Base-by-base conservation (phyloP, 2,797 vertebrate species). In the Chromis chromis region DNA sequence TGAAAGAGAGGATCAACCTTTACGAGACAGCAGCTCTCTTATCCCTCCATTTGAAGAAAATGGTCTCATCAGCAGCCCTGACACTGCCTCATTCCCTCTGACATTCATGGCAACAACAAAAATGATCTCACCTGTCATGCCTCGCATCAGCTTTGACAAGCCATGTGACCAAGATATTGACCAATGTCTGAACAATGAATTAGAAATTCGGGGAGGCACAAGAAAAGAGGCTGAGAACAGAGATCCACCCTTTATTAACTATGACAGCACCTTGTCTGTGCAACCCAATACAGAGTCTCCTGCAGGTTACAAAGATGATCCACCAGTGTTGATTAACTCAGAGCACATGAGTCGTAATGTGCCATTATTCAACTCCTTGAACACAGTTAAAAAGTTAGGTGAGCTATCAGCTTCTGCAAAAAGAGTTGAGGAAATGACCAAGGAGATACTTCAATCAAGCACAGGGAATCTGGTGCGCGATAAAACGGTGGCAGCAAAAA, bases 51-150 rank as follows among this genome's bases (percentile, higher is more conserved):
- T 96, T 85, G 95, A 96, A 58, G 94, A 93, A 50, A 90, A 83
- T 25, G 59, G 74, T 16, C 50, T 86, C 36, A 76, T 80, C 40
- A 59, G 67, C 54, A 81, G 86, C 14, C 8, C 85, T 22, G 92
- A 94, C 3, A n/a, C 70, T 3, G 46, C 86, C 78, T 78, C 95
- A 65, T 92, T 90, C 59, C 94, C 95, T 54, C 72, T 95, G 69
- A 95, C 96, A 3, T 90, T 96, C 90, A 96, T 96, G 92, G 90
- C 93, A 22, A 93, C 97, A 21, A 93, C 95, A 6, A 91, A 93
- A 70, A 94, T 84, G 63, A 83, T 96, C 57, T 93, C 94, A 14
- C 91, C 94, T 8, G 88, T 95, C 74, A 92, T 92, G 86, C 95
- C 95, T 76, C 94, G 85, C 25, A 92, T 95, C 52, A 91, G 83